Evolutionary conservation across 2,888 invertebrate genomes (phyloP), one percentile per base, ranked within the genome.

Genomic region (Dione juno): DNA sequence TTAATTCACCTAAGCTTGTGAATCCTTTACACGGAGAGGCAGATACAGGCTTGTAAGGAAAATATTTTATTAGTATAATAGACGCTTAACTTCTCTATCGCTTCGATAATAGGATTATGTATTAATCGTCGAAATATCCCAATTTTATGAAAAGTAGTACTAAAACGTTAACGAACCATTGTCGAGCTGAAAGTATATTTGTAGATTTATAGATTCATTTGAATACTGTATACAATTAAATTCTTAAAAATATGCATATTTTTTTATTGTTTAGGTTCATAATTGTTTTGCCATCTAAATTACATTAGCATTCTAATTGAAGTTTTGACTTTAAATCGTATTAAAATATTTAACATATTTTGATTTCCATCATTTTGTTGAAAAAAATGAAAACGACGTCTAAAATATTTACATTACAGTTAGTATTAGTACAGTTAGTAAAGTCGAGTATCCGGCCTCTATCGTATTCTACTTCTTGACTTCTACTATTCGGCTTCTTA

Each of bases 241-340:
- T n/a, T 35, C 9, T 16, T 11, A 45, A 1, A n/a, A 11, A 6
- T 7, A 11, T 45, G 7, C 3, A 16, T 28, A 28, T 59, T 61
- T n/a, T n/a, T 45, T 50, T 37, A 40, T 57, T 59, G 37, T 67
- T 45, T 13, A 37, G 2, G 7, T 48, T 40, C 48, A 67, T 48
- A 11, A 67, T 45, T 37, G n/a, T 67, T 48, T 48, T 37, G 37
- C 19, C 45, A n/a, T 11, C n/a, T 45, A 28, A 45, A 61, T 61
- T 61, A 61, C 10, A 43, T 61, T 28, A 61, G 28, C 61, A 61
- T 61, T 61, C 43, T n/a, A 61, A 45, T 61, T 28, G 43, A n/a
- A n/a, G n/a, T 61, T 28, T 28, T 28, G 43, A 61, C n/a, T 28
- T 61, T 5, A 61, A 61, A 61, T 43, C 8, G 10, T 28, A 45